Evolutionary conservation across 2,888 invertebrate species (phyloP).

Genomic region (Oxytorus armatus): DNA sequence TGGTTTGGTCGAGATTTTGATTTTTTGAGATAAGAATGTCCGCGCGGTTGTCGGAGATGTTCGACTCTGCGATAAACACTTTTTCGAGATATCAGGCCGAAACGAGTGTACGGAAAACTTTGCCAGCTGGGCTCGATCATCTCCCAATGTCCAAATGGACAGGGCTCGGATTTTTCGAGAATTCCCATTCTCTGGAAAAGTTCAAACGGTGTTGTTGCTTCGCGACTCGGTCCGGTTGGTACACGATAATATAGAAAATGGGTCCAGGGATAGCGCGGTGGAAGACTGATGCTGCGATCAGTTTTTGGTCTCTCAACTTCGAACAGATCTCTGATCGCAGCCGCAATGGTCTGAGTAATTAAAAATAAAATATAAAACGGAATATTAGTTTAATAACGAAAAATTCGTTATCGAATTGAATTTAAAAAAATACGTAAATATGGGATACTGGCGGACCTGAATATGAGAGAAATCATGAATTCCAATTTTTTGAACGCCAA

Average conservation of each 20-base stretch:
- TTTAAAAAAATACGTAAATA: neutral
- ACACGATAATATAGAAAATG: slow-evolving; percentile 86
- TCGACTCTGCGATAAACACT: slow-evolving; percentile 52
- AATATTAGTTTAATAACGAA: neutral
- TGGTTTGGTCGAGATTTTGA: slow-evolving; percentile 43
- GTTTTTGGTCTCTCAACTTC: slow-evolving; percentile 84
- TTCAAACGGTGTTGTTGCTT: slow-evolving; percentile 84
- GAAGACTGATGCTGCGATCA: slow-evolving; percentile 84
- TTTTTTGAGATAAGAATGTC: slow-evolving; percentile 53
- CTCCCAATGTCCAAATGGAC: slow-evolving; percentile 86
- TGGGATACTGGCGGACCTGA: slow-evolving; percentile 65
- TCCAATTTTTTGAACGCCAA: slow-evolving; percentile 68
- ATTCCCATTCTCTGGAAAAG: slow-evolving; percentile 86
- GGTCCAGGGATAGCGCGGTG: slow-evolving; percentile 84
- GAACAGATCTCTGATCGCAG: slow-evolving; percentile 83
- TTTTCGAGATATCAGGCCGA: slow-evolving; percentile 63
- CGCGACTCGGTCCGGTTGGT: slow-evolving; percentile 85
- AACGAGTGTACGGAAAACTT: slow-evolving; percentile 63
- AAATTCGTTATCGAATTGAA: no score
- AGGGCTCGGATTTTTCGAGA: slow-evolving; percentile 82
- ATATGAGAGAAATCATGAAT: slow-evolving; percentile 68
- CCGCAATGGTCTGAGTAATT: slow-evolving; percentile 74
- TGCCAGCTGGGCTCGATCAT: slow-evolving; percentile 62
- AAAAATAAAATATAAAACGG: neutral
- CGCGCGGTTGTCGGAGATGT: slow-evolving; percentile 52